Conservation (phyloP, 2,797 vertebrate genomes). For the Salarias fasciatus region DNA sequence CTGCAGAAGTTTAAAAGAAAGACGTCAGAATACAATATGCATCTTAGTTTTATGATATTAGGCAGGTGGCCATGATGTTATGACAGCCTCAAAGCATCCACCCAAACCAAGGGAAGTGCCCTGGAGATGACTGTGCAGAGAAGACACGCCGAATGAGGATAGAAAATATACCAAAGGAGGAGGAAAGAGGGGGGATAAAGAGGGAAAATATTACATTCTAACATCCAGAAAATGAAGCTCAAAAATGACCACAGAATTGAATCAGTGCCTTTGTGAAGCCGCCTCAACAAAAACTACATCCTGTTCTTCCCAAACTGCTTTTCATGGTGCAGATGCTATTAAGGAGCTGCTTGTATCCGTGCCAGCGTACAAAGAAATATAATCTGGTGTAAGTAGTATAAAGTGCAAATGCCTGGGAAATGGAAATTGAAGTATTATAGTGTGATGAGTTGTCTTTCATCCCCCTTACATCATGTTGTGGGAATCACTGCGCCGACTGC, state of each 20-base stretch:
- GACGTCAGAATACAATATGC: too few species aligned
- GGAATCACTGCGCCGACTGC: conserved; percentile 44
- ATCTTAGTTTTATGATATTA: too few species aligned
- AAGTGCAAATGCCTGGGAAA: conserved; percentile 55
- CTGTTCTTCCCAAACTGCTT: conserved; percentile 40
- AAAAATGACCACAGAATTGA: conserved; percentile 35
- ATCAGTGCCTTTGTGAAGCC: conserved; percentile 42
- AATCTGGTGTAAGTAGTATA: conserved; percentile 55
- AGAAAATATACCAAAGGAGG: too few species aligned
- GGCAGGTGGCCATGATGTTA: background rate
- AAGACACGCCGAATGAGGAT: background rate
- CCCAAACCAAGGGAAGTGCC: conserved; percentile 9
- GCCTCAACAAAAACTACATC: conserved; percentile 35
- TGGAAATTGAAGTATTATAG: conserved; percentile 59
- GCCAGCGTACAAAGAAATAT: conserved; percentile 48
- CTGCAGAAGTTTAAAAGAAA: too few species aligned
- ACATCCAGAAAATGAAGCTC: conserved; percentile 12
- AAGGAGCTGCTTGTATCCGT: conserved; percentile 39
- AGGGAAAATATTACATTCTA: background rate
- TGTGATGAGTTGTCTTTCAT: conserved; percentile 69
- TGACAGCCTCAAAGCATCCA: conserved; percentile 16
- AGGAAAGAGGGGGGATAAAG: conserved; percentile 1
- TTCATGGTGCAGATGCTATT: conserved; percentile 34
- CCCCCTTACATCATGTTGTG: conserved; percentile 67
- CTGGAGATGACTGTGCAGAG: conserved; percentile 1